Conservation (phyloP, 2,888 invertebrate species). For the Zele albiditarsus region DNA sequence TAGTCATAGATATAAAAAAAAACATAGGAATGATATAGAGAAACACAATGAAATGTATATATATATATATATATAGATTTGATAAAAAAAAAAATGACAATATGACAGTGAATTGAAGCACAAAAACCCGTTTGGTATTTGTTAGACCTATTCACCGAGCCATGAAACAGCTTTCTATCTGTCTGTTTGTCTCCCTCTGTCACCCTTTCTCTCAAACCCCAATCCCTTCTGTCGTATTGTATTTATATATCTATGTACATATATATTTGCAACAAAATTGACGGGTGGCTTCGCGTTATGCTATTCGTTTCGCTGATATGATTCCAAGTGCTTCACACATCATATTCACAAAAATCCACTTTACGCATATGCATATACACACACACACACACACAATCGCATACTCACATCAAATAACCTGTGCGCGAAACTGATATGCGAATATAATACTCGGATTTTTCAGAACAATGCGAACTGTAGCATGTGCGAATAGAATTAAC, state of each 20-base stretch:
- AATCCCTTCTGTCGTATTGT: not conserved
- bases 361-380: not conserved
- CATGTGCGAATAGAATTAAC: not conserved
- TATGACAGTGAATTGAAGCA: not conserved
- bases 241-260: not conserved
- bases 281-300: not conserved
- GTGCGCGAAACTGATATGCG: not conserved
- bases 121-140: not conserved
- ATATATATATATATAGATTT: not conserved
- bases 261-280: not conserved
- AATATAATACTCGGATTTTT: not conserved
- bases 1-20: not conserved
- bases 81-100: not conserved
- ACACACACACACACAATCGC: not conserved
- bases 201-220: not conserved
- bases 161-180: not conserved
- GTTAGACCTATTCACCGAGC: constrained; percentile 12
- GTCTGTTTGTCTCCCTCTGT: not conserved
- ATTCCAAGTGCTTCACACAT: not conserved
- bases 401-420: not conserved
- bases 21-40: not conserved
- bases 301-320: not conserved
- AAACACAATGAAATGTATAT: not conserved
- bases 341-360: constrained; percentile 1
- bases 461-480: not conserved